Base-by-base conservation (phyloP, 2,888 invertebrate genomes). In the Drosophila prostipennis region DNA sequence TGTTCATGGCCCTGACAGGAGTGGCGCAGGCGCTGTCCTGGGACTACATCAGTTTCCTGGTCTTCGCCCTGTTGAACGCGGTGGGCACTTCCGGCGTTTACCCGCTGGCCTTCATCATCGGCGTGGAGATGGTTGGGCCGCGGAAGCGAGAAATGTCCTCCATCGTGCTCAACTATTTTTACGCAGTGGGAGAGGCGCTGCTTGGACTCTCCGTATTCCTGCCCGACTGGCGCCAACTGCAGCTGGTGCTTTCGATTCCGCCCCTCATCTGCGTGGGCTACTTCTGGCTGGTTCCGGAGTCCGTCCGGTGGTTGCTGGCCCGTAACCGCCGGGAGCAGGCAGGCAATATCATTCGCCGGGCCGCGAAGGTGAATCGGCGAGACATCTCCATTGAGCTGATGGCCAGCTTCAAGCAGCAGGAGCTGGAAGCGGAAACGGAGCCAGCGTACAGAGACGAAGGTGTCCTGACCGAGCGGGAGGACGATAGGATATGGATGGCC, bases 71-170 rank as follows among this genome's bases (percentile, higher is more conserved):
- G 73, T 79, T 94, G 0, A 94, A 94, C 83, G 94, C 94, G 0
- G 89, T 94, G n/a, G 94, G 94, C n/a, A 94, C 94, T 1, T 92
- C 94, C 0, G 94, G 94, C 3, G 93, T 94, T 14, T 94, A 93
- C 86, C 94, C 94, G 0, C 78, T 94, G 51, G 94, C 94, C 8
- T 94, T 94, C 79, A 94, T 94, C 52, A 92, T 94, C 46, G 94
- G 94, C 42, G 94, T 95, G 42, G 95, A 95, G 92, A 93, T 95
- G 92, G 95, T 95, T 43, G 95, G 95, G 1, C 93, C 93, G 14
- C 92, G 92, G 32, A 94, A 93, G 81, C 92, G 95, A 10, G 94
- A 94, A 89, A 92, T 94, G 89, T 94, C 94, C 39, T 94, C 94
- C 32, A 93, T 94, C 40, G 93, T 94, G 29, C 90, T 94, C 51